Evolutionary conservation across 2,888 invertebrate species (phyloP), one percentile per base, ranked within the genome.

Genomic region (Dynastes tityus): DNA sequence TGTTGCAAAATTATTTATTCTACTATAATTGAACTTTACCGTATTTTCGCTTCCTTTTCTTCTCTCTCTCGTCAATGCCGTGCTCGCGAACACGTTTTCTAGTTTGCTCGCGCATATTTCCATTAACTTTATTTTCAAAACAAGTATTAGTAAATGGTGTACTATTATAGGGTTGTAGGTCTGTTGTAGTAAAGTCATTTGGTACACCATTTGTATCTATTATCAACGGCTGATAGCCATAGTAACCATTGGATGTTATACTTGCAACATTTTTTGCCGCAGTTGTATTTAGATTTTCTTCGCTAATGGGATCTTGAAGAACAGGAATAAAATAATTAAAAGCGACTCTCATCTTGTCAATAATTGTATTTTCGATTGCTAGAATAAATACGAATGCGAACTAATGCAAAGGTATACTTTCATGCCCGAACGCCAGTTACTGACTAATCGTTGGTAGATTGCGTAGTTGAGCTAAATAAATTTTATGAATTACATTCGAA

Each of bases 161-260:
- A 9, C 9, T 73, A 70, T 73, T 71, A 16, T 55, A 74, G 49
- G 58, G 58, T 80, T 82, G 81, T 2, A 79, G 64, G 22, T 81
- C 80, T 80, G 80, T 81, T 49, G 22, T 68, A 63, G 78, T 78
- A 32, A n/a, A 55, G 75, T n/a, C 53, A 5, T 53, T 63, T 75
- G n/a, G 70, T 37, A 65, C 40, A 3, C 68, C 22, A 27, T 58
- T 49, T 63, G 61, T 55, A 63, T 79, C 76, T 32, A 80, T 86
- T 82, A 89, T 88, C 27, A 87, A 83, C 80, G 89, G 87, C 78
- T 90, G 90, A 85, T 88, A 91, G 74, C 91, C 91, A 81, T 91
- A 91, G 84, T 91, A 91, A 83, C 90, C 90, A 86, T 91, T 90
- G 64, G 89, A 90, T 68, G 91, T 91, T 84, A 91, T 87, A 84